Conservation (phyloP, 2,888 invertebrate genomes). For the Hartigia nigra region DNA sequence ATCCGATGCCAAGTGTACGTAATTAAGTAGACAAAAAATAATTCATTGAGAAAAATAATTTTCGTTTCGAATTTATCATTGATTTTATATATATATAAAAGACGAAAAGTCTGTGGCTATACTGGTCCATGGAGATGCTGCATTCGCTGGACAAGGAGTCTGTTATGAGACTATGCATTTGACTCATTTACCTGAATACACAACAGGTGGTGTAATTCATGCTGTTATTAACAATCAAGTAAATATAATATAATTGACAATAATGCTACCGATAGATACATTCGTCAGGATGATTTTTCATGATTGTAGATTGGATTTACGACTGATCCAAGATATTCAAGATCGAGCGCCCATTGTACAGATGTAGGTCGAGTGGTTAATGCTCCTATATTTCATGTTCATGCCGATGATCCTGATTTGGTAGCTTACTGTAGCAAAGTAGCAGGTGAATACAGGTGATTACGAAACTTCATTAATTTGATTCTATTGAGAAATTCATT, state of each 20-base stretch:
- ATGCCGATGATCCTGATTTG: conserved; percentile 93
- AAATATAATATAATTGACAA: not conserved
- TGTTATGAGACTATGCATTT: conserved; percentile 76
- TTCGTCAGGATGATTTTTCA: not conserved
- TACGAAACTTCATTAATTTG: not conserved
- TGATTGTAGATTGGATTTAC: conserved; percentile 84
- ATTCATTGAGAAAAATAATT: conserved; percentile 44
- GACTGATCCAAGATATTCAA: conserved; percentile 87
- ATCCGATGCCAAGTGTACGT: conserved; percentile 78
- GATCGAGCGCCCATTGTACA: conserved; percentile 91
- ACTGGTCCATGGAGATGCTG: conserved; percentile 77
- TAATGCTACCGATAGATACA: not conserved
- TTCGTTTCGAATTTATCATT: not conserved
- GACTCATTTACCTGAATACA: conserved; percentile 73
- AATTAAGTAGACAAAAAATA: not conserved
- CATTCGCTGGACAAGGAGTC: conserved; percentile 75
- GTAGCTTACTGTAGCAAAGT: conserved; percentile 89
- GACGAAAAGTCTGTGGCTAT: conserved; percentile 75
- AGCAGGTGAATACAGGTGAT: conserved; percentile 86
- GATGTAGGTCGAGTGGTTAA: conserved; percentile 91
- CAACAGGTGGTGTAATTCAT: conserved; percentile 75
- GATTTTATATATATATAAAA: not conserved
- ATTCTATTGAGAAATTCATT: not conserved
- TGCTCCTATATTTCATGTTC: conserved; percentile 95
- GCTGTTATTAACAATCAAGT: conserved; percentile 73